These are phyloP conservation scores for Thyatira batis DNA, from an alignment of 2,888 invertebrate species.

Conservation along the genomic window DNA sequence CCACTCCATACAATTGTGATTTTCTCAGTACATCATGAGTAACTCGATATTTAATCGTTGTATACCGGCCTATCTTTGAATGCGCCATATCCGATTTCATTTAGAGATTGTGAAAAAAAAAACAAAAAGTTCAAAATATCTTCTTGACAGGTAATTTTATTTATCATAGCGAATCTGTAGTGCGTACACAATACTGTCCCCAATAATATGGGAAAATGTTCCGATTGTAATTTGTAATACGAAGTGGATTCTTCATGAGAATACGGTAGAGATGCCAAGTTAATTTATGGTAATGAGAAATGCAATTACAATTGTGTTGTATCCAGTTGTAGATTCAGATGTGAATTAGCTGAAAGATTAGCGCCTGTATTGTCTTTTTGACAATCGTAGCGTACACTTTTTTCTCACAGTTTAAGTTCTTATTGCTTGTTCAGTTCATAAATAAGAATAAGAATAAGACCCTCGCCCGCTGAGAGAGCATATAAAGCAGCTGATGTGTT, in stretches of 20 bases:
- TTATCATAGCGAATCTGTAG: neutral
- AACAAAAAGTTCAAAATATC: neutral
- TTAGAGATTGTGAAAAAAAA: neutral
- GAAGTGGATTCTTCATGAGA: slow-evolving; percentile 44
- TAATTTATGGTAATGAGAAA: slow-evolving; percentile 1
- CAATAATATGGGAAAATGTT: slow-evolving; percentile 47
- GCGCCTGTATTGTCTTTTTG: neutral
- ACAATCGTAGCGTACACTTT: neutral
- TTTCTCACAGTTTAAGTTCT: neutral
- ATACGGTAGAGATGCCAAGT: slow-evolving; percentile 11
- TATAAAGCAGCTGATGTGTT: too few relatives aligned
- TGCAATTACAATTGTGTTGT: neutral
- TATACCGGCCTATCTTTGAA: too few relatives aligned
- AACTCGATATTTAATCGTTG: too few relatives aligned
- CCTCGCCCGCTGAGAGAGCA: too few relatives aligned
- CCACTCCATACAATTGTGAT: too few relatives aligned
- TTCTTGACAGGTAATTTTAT: neutral
- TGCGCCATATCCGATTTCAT: neutral
- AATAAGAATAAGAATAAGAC: too few relatives aligned
- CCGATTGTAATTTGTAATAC: slow-evolving; percentile 19
- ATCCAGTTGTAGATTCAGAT: neutral
- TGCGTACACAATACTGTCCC: slow-evolving; percentile 38
- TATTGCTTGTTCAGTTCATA: too few relatives aligned
- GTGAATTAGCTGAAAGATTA: neutral
- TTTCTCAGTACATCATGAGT: too few relatives aligned